Conservation (phyloP, 2,797 vertebrate genomes). For the Tenualosa ilisha region DNA sequence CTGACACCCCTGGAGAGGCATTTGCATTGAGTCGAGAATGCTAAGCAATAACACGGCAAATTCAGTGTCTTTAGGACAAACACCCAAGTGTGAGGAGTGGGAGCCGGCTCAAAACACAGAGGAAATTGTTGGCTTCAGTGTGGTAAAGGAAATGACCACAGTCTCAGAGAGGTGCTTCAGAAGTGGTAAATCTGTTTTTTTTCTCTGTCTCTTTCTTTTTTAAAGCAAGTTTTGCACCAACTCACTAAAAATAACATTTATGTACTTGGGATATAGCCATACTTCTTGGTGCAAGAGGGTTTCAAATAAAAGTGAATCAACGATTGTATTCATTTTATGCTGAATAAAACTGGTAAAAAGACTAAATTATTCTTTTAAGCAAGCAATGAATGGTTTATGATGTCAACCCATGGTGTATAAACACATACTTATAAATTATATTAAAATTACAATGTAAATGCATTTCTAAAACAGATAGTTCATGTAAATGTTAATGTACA, state of each 20-base stretch:
- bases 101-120: neutral
- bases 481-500: neutral
- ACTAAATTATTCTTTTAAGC: neutral
- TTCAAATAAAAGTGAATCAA: neutral
- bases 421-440: neutral
- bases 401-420: neutral
- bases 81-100: neutral
- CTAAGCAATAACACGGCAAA: conserved; percentile 53
- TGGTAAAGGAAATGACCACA: conserved; percentile 61
- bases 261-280: neutral
- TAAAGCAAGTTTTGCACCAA: neutral
- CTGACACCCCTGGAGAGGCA: conserved; percentile 69
- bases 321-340: neutral
- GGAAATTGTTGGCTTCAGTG: conserved; percentile 31
- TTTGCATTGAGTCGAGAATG: conserved; percentile 74
- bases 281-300: neutral
- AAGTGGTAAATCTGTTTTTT: neutral
- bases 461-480: too few relatives aligned
- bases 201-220: neutral
- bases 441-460: neutral
- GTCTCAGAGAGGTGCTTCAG: conserved; percentile 51
- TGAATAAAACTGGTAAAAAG: neutral
- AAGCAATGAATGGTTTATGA: neutral
- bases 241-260: neutral
- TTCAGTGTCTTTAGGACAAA: neutral